Percentiles rank a stretch among this genome's conserved stretches.
Evolutionary conservation across 2,888 invertebrate species (phyloP).

Genomic region (Yponomeuta evonymella): DNA sequence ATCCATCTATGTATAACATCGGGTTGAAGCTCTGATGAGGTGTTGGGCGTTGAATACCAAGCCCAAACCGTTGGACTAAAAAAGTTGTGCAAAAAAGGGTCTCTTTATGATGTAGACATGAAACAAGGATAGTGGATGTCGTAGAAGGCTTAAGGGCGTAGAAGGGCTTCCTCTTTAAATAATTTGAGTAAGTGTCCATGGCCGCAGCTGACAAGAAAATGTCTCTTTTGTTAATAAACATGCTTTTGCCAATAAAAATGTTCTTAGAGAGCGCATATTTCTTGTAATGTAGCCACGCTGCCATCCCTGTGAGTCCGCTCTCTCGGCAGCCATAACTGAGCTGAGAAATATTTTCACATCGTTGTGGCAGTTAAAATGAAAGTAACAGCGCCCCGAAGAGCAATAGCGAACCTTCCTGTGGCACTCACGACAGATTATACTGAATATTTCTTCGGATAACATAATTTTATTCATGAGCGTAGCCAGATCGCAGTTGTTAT

Average conservation of each 20-base stretch:
- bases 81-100: too few relatives aligned
- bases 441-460: slow-evolving; percentile 58
- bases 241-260: background rate
- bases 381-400: slow-evolving; percentile 67
- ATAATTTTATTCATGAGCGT: slow-evolving; percentile 68
- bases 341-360: slow-evolving; percentile 73
- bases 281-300: slow-evolving; percentile 15
- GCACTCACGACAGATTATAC: slow-evolving; percentile 54
- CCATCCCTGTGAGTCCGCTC: slow-evolving; percentile 44
- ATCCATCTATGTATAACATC: too few relatives aligned
- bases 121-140: too few relatives aligned
- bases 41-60: too few relatives aligned
- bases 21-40: too few relatives aligned
- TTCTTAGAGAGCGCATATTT: slow-evolving; percentile 23
- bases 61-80: too few relatives aligned
- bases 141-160: too few relatives aligned
- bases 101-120: too few relatives aligned
- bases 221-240: background rate
- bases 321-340: slow-evolving; percentile 64
- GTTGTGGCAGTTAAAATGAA: slow-evolving; percentile 74
- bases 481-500: slow-evolving; percentile 18
- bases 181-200: background rate
- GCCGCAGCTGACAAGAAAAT: background rate
- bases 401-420: slow-evolving; percentile 45
- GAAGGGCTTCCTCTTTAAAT: background rate